Evolutionary conservation across 1,140 invertebrate species (phyloP).

Genomic region (Cherax destructor): DNA sequence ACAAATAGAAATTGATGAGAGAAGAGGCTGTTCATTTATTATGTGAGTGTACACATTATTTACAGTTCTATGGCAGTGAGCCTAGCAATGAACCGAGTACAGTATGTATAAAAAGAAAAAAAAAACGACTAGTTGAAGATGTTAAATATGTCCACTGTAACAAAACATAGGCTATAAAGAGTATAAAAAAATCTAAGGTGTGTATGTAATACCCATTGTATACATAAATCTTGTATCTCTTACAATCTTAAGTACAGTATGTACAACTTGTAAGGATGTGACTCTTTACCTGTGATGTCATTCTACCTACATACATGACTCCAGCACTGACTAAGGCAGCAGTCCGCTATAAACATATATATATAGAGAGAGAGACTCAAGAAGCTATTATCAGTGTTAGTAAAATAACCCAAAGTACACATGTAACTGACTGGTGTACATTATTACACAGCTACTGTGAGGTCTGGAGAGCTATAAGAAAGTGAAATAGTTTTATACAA

Average conservation of each 20-base stretch:
- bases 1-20: constrained; percentile 19
- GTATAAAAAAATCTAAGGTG: constrained; percentile 10
- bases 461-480: neutral
- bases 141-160: constrained; percentile 36
- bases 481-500: neutral
- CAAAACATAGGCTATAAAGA: constrained; percentile 24
- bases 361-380: neutral
- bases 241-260: constrained; percentile 57
- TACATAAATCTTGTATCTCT: constrained; percentile 43
- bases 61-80: constrained; percentile 57
- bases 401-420: constrained; percentile 5
- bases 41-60: constrained; percentile 48
- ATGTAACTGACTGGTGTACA: neutral
- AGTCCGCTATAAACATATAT: neutral
- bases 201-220: constrained; percentile 38
- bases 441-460: neutral
- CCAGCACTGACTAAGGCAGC: neutral
- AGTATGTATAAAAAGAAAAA: neutral
- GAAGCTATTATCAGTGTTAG: constrained; percentile 10
- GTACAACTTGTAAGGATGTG: constrained; percentile 52
- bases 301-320: neutral
- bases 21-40: constrained; percentile 7
- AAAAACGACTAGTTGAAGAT: constrained; percentile 44
- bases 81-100: constrained; percentile 36
- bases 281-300: constrained; percentile 12